Conservation (phyloP, 1,140 invertebrate species). For the Pseudobourletiella spinata region DNA sequence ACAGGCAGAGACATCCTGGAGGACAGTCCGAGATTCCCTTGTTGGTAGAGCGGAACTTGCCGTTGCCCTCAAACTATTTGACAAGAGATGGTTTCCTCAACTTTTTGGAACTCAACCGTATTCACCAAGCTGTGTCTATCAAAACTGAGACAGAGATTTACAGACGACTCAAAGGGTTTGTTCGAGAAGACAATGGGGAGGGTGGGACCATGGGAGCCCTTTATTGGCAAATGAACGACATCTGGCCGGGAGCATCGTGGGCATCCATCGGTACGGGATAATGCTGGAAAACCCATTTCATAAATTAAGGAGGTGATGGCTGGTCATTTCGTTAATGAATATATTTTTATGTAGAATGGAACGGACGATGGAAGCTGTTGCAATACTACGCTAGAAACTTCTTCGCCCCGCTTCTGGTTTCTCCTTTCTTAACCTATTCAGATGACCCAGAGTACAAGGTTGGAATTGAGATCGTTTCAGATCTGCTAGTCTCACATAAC, state of each 20-base stretch:
- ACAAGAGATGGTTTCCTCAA: constrained; percentile 11
- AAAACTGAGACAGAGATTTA: constrained; percentile 85
- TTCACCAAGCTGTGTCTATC: constrained; percentile 77
- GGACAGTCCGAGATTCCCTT: constrained; percentile 55
- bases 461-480: neutral
- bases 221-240: constrained; percentile 98
- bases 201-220: constrained; percentile 88
- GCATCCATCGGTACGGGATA: constrained; percentile 64
- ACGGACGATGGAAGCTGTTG: constrained; percentile 78
- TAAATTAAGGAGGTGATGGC: too few species aligned
- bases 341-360: neutral
- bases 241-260: constrained; percentile 97
- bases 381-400: constrained; percentile 83
- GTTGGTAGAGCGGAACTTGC: constrained; percentile 44
- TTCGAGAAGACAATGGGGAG: constrained; percentile 50
- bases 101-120: constrained; percentile 44
- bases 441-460: neutral
- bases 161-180: constrained; percentile 52
- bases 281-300: neutral
- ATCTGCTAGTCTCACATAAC: neutral
- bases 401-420: constrained; percentile 62
- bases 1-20: constrained; percentile 71
- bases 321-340: too few species aligned
- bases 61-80: constrained; percentile 20
- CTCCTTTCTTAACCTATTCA: constrained; percentile 44